phyloP scores from a whole-genome alignment of 2,113 vertebrate genomes.

The Salvelinus sp. region DNA sequence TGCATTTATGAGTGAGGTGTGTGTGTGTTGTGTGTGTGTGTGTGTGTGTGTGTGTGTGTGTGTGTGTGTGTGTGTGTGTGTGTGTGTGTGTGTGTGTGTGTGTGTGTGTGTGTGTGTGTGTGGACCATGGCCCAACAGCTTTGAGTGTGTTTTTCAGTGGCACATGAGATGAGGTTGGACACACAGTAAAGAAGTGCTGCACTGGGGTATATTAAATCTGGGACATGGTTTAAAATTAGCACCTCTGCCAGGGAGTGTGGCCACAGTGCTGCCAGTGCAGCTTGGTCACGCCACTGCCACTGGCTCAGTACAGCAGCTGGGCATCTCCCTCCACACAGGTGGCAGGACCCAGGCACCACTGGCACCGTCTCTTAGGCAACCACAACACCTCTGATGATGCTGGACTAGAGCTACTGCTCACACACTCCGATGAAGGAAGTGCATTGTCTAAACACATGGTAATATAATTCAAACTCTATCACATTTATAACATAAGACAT shows the following conservation, averaged over 20 bases:
- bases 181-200: constrained; percentile 50
- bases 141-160: constrained; percentile 62
- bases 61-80: constrained; percentile 12
- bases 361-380: constrained; percentile 5
- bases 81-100: constrained; percentile 14
- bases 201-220: constrained; percentile 64
- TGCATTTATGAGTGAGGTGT: constrained; percentile 26
- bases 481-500: neutral
- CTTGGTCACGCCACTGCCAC: constrained; percentile 27
- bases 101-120: constrained; percentile 12
- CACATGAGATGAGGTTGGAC: constrained; percentile 49
- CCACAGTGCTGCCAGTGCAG: constrained; percentile 22
- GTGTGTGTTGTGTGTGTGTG: constrained; percentile 11
- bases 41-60: constrained; percentile 13
- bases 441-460: neutral
- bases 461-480: neutral
- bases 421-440: neutral
- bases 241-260: constrained; percentile 42
- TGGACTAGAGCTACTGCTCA: neutral
- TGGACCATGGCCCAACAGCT: constrained; percentile 61
- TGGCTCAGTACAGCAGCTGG: neutral
- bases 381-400: neutral
- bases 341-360: constrained; percentile 10
- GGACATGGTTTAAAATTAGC: constrained; percentile 66
- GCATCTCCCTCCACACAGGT: constrained; percentile 16